Percentiles rank a stretch among this genome's conserved stretches.
Evolutionary conservation across 2,113 vertebrate genomes (phyloP).

Genomic region (Telmatochromis sp.): DNA sequence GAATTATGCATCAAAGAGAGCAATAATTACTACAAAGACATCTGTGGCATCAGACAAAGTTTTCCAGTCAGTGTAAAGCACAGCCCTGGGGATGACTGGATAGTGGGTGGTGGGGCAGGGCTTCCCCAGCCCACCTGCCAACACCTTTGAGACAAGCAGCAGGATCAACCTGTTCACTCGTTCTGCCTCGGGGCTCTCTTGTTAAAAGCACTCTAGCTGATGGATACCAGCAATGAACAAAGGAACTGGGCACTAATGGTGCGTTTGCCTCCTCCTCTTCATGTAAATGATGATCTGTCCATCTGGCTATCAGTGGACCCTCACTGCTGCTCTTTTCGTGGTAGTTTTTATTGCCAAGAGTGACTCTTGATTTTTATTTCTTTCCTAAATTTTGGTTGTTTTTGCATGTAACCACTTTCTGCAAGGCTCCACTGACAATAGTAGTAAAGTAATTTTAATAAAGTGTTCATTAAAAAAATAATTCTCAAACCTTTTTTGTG

Average conservation of each 20-base stretch:
- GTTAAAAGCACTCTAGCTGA: slow-evolving; percentile 46
- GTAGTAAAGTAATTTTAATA: background rate
- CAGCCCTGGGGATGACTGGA: background rate
- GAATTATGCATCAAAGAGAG: background rate
- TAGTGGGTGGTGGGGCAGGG: background rate
- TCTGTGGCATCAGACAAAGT: background rate
- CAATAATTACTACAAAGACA: background rate
- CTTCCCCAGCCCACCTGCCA: slow-evolving; percentile 37
- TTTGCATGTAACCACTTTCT: background rate
- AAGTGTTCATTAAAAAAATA: background rate
- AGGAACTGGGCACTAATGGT: slow-evolving; percentile 28
- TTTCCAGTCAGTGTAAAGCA: background rate
- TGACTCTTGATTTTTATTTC: background rate
- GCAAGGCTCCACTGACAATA: background rate
- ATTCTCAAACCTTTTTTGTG: background rate
- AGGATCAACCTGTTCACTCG: slow-evolving; percentile 1
- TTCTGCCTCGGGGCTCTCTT: slow-evolving; percentile 22
- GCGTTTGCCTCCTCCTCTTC: slow-evolving; percentile 31
- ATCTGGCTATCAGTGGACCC: slow-evolving; percentile 32
- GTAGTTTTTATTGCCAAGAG: background rate
- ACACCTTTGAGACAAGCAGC: slow-evolving; percentile 28
- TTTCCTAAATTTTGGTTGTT: background rate
- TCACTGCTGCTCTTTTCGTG: background rate
- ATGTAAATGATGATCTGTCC: slow-evolving; percentile 27
- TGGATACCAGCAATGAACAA: slow-evolving; percentile 43